Evolutionary conservation across 92 coral and sea anemone species (phyloP).

Genomic region (Plumapathes pennacea): DNA sequence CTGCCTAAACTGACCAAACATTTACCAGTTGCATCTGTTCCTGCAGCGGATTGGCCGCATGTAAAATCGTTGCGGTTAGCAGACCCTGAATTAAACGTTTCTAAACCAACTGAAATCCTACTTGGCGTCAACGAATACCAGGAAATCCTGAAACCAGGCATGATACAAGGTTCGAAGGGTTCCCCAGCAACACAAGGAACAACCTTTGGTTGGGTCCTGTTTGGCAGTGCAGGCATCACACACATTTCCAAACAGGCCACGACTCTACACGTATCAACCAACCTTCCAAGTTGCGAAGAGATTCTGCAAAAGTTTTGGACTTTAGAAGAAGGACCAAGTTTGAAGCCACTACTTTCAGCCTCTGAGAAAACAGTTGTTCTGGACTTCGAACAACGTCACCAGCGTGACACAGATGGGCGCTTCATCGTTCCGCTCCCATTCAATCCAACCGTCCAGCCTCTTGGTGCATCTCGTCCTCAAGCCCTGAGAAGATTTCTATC

Average conservation of each 20-base stretch:
- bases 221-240: slow-evolving; percentile 16
- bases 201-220: slow-evolving; percentile 47
- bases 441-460: neutral
- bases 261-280: slow-evolving; percentile 11
- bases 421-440: slow-evolving; percentile 36
- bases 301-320: slow-evolving; percentile 29
- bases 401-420: slow-evolving; percentile 28
- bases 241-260: slow-evolving; percentile 13
- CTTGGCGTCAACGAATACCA: slow-evolving; percentile 40
- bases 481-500: slow-evolving; percentile 42
- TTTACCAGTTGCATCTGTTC: slow-evolving; percentile 29
- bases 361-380: slow-evolving; percentile 20
- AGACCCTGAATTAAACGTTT: slow-evolving; percentile 32
- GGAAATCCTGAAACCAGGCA: slow-evolving; percentile 38
- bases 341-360: slow-evolving; percentile 18
- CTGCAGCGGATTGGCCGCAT: slow-evolving; percentile 37
- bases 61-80: slow-evolving; percentile 24
- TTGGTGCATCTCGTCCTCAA: slow-evolving; percentile 36
- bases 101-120: slow-evolving; percentile 38
- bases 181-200: slow-evolving; percentile 56
- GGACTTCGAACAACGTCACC: slow-evolving; percentile 8
- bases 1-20: too few species aligned
- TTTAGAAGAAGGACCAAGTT: slow-evolving; percentile 37
- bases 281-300: slow-evolving; percentile 23
- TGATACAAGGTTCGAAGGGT: slow-evolving; percentile 44